Percentiles rank a stretch among this genome's conserved stretches.
phyloP scores from a whole-genome alignment of 2,888 invertebrate species.

The Caenorhabditis afra region DNA sequence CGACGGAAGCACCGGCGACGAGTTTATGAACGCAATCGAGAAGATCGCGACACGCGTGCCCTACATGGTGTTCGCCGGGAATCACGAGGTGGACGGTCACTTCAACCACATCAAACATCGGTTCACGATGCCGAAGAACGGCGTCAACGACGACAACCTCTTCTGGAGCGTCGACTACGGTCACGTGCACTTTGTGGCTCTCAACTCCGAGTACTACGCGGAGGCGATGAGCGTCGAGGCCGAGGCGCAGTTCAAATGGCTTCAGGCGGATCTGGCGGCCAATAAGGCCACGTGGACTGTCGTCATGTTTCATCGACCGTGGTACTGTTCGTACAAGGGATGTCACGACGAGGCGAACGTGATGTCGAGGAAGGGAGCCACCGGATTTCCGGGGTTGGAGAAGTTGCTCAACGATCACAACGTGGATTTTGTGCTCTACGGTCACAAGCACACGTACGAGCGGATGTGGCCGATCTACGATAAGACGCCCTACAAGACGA shows the following conservation, averaged over 20 bases:
- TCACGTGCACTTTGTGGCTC: constrained; percentile 90
- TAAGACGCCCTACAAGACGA: constrained; percentile 81
- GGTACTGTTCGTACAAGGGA: constrained; percentile 87
- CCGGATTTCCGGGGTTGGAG: constrained; percentile 85
- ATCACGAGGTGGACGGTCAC: constrained; percentile 85
- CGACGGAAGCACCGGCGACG: constrained; percentile 85
- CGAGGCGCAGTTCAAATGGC: constrained; percentile 76
- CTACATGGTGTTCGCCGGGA: constrained; percentile 88
- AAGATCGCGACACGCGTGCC: constrained; percentile 84
- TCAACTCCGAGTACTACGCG: constrained; percentile 92
- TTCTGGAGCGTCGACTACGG: constrained; percentile 86
- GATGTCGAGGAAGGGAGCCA: constrained; percentile 52
- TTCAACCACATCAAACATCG: constrained; percentile 93
- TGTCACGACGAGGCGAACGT: constrained; percentile 51
- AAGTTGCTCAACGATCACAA: constrained; percentile 89
- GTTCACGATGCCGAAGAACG: constrained; percentile 90
- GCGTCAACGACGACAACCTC: constrained; percentile 78
- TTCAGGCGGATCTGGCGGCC: constrained; percentile 71
- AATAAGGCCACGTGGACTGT: constrained; percentile 87
- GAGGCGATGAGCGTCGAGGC: constrained; percentile 91
- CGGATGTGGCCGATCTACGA: constrained; percentile 94
- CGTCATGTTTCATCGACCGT: constrained; percentile 91
- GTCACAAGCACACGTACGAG: constrained; percentile 97
- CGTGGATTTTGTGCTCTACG: constrained; percentile 94
- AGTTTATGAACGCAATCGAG: constrained; percentile 62